These are phyloP conservation scores for Rhynchonycteris naso DNA, from an alignment of 2,797 vertebrate species.

Conservation along the genomic window DNA sequence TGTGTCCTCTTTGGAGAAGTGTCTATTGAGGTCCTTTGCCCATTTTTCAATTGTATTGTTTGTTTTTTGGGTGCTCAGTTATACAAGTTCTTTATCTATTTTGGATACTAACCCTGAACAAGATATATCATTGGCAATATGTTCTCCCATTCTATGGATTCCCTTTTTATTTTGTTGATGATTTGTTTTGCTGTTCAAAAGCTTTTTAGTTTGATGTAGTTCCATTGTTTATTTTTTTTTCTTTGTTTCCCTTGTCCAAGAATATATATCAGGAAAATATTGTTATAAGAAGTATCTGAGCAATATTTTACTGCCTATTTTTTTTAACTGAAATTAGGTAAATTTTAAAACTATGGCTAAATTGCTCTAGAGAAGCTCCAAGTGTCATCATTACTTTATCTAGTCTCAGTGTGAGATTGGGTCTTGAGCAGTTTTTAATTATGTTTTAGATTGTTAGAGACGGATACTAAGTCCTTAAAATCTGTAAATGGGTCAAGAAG, in stretches of 20 bases:
- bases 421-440: slow-evolving; percentile 66
- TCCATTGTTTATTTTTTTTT: not conserved
- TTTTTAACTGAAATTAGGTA: not conserved
- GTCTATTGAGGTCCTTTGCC: not conserved
- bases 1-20: not conserved
- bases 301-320: too few relatives aligned
- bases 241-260: not conserved
- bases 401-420: slow-evolving; percentile 36
- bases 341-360: slow-evolving; percentile 26
- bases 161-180: not conserved
- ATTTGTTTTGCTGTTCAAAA: not conserved
- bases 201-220: too few relatives aligned
- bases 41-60: not conserved
- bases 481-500: slow-evolving; percentile 98
- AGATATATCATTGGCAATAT: not conserved
- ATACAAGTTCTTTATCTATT: not conserved
- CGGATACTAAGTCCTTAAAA: slow-evolving; percentile 96
- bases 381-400: not conserved
- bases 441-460: slow-evolving; percentile 94
- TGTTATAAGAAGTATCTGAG: too few relatives aligned
- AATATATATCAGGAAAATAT: too few relatives aligned
- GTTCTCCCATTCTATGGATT: not conserved
- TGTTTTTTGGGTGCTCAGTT: not conserved
- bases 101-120: not conserved
- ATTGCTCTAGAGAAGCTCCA: slow-evolving; percentile 4